Percentiles rank a stretch among this genome's conserved stretches.
Evolutionary conservation across 2,113 vertebrate genomes (phyloP).

Genomic region (Lathamus discolor): DNA sequence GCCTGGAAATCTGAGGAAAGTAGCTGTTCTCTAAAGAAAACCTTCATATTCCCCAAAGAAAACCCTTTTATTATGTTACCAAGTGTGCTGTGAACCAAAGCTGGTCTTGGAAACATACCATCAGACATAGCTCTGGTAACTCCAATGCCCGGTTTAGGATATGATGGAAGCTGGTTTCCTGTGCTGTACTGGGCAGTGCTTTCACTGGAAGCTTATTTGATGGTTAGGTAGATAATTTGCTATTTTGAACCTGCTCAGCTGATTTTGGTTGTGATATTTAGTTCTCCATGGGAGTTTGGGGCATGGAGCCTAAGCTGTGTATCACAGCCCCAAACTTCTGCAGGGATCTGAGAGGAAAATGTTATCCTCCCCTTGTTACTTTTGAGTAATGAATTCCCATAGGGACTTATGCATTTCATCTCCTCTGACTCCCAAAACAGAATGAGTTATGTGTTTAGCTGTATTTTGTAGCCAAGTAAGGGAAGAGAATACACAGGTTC

Average conservation of each 20-base stretch:
- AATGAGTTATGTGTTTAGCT: background rate
- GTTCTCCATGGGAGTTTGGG: background rate
- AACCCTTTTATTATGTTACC: background rate
- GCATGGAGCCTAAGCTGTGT: background rate
- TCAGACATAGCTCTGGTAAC: background rate
- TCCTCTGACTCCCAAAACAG: background rate
- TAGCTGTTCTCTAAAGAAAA: background rate
- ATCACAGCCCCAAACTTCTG: background rate
- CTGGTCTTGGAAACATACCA: background rate
- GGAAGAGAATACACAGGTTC: background rate
- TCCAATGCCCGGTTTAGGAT: background rate
- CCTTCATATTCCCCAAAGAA: background rate
- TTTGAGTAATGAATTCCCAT: slow-evolving; percentile 6
- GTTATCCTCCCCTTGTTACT: background rate
- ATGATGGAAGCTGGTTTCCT: slow-evolving; percentile 21
- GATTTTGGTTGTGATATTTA: slow-evolving; percentile 1
- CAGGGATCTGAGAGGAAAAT: background rate
- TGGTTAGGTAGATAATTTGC: background rate
- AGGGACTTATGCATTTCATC: slow-evolving; percentile 22
- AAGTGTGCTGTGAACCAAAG: background rate
- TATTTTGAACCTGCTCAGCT: background rate
- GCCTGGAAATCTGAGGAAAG: background rate
- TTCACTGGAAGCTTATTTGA: background rate
- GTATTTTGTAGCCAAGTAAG: background rate
- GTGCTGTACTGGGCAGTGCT: background rate